phyloP scores from a whole-genome alignment of 1,140 invertebrate species.

The Drosophila sturtevanti region DNA sequence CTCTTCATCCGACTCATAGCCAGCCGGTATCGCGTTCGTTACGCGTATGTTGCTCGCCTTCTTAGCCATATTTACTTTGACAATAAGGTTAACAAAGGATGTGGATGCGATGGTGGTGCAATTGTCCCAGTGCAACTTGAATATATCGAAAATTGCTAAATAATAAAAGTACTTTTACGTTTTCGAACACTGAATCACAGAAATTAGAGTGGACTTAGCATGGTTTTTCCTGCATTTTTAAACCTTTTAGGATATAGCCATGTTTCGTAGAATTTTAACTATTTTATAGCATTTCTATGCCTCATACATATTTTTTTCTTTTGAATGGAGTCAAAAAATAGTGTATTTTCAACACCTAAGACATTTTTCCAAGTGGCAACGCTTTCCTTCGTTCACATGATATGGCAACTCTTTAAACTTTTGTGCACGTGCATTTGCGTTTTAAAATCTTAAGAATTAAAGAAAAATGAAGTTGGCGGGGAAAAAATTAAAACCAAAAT shows the following conservation, averaged over 20 bases:
- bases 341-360: background rate
- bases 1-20: conserved; percentile 68
- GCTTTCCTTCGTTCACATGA: background rate
- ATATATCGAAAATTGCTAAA: conserved; percentile 16
- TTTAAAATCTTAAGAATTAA: conserved; percentile 28
- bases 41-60: conserved; percentile 29
- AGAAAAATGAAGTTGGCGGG: conserved; percentile 55
- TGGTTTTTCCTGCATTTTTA: too few relatives aligned
- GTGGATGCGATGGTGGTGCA: background rate
- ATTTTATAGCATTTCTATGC: too few relatives aligned
- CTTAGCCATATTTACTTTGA: conserved; percentile 33
- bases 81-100: background rate
- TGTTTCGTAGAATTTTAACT: background rate
- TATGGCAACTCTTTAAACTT: conserved; percentile 2
- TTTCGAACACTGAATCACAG: background rate
- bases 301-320: too few relatives aligned
- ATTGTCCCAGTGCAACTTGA: conserved; percentile 8
- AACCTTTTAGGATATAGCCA: background rate
- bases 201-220: background rate
- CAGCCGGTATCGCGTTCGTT: conserved; percentile 57
- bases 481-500: conserved; percentile 49
- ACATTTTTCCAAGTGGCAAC: background rate
- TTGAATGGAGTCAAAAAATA: too few relatives aligned
- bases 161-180: conserved; percentile 7
- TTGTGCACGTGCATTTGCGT: conserved; percentile 42